Base-by-base conservation (phyloP, 2,888 invertebrate genomes). In the Thecocarcelia acutangulata region DNA sequence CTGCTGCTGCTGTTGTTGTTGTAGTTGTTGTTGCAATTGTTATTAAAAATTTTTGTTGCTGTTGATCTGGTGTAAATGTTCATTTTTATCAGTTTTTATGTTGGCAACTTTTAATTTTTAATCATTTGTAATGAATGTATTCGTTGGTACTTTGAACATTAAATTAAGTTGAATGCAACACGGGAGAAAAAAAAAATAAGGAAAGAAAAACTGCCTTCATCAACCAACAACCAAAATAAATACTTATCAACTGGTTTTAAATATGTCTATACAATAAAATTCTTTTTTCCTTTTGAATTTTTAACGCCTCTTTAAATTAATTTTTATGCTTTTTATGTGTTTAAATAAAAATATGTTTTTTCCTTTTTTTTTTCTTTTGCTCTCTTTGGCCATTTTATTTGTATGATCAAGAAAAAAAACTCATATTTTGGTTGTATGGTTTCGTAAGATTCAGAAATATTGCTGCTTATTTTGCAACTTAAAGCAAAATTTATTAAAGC, bases 251-350 rank as follows among this genome's bases (percentile, higher is more conserved):
- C 72, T 74, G 82, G 77, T 79, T 83, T 73, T 83, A 82, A 56
- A 75, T 84, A 17, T 63, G 13, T 1, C 21, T 24, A 37, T 44
- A n/a, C 9, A 33, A 33, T 33, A 9, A 1, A 33, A 80, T 86
- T 86, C 72, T 86, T 89, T 88, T 79, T 86, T 86, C 72, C 86
- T 88, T 88, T 89, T 88, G 87, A 88, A 89, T 88, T 88, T 89
- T 87, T 83, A 86, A 88, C 89, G 88, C 88, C 89, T 88, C 84
- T 83, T 83, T 83, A 79, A 75, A 63, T 80, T 63, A 74, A 58
- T 59, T 78, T 78, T 72, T 78, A 73, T 66, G 72, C 72, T 78
- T 78, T 73, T 78, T 78, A 78, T 78, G 66, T 72, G 52, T 78
- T 59, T 72, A 78, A 64, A 12, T 28, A 42, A 68, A 66, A 48